Conservation (phyloP, 64 coral and sea anemone genomes). For the Pocillopora verrucosa region DNA sequence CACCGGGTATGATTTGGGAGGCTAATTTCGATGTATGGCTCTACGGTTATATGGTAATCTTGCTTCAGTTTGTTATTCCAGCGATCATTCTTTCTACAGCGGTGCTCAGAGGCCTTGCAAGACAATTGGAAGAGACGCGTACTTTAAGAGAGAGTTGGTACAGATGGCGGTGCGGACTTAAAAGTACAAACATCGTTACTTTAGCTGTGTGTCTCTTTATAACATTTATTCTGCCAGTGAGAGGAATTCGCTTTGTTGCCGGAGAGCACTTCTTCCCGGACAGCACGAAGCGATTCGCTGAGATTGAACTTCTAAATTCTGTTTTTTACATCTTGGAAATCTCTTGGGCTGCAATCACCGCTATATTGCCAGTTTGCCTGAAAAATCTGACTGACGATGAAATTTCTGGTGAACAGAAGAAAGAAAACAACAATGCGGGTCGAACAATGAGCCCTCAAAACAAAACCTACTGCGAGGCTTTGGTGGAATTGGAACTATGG, state of each 20-base stretch:
- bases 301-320: constrained; percentile 28
- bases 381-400: constrained; percentile 15
- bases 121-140: constrained; percentile 8
- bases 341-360: background rate
- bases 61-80: constrained; percentile 21
- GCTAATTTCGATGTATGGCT: constrained; percentile 42
- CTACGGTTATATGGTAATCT: constrained; percentile 29
- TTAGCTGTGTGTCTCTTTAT: constrained; percentile 5
- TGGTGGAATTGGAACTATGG: constrained; percentile 11
- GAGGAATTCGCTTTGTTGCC: constrained; percentile 19
- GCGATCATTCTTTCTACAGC: constrained; percentile 2
- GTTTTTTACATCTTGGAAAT: constrained; percentile 19
- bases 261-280: constrained; percentile 11
- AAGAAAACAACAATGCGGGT: background rate
- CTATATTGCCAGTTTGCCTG: background rate
- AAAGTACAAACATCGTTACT: constrained; percentile 11
- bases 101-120: background rate
- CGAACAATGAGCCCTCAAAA: background rate
- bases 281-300: background rate
- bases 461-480: background rate
- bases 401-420: background rate
- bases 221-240: constrained; percentile 2
- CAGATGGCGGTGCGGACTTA: background rate
- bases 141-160: background rate
- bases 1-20: constrained; percentile 26